Evolutionary conservation across 2,113 vertebrate species (phyloP), one percentile per base, ranked within the genome.

Genomic region (Scartelaos histophorus): DNA sequence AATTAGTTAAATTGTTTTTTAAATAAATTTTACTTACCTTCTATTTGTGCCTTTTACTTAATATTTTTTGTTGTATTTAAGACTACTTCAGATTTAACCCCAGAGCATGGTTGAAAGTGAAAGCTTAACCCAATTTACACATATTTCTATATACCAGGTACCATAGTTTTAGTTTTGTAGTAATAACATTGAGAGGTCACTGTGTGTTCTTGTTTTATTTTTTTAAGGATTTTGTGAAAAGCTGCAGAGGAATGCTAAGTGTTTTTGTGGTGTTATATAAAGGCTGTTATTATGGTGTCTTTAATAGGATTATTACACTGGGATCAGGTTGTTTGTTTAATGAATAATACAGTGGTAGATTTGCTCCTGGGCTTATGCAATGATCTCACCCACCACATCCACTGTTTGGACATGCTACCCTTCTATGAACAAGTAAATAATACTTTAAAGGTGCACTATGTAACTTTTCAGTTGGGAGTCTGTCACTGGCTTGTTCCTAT

Each of bases 251-350:
- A 87, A 85, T 73, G 77, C 69, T 73, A 73, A 67, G 16, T 29
- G 35, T 71, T 73, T 78, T 88, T 88, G 75, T 74, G 3, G 22
- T 67, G 74, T 90, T 89, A 79, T 74, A 70, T 80, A 85, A 86
- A 75, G 46, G 71, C 70, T 74, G 74, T 70, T 78, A 51, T 74
- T 70, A 74, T 71, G 66, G 70, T 7, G 54, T 78, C 75, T 83
- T 69, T 78, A 85, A 85, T 79, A 75, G 83, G 88, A 87, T 90
- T 90, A 78, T 72, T 29, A 29, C 69, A 68, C 9, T 79, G 47
- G 46, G 77, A 79, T 77, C 69, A 70, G 71, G 78, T 74, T 80
- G 5, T 13, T 69, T 82, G 58, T 69, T 80, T 25, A 21, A 46
- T 65, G 25, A 81, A 69, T 76, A 69, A 60, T 66, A 57, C 60